Evolutionary conservation across 2,113 vertebrate species (phyloP), one percentile per base, ranked within the genome.

Genomic region (Boleophthalmus pectinirostris): DNA sequence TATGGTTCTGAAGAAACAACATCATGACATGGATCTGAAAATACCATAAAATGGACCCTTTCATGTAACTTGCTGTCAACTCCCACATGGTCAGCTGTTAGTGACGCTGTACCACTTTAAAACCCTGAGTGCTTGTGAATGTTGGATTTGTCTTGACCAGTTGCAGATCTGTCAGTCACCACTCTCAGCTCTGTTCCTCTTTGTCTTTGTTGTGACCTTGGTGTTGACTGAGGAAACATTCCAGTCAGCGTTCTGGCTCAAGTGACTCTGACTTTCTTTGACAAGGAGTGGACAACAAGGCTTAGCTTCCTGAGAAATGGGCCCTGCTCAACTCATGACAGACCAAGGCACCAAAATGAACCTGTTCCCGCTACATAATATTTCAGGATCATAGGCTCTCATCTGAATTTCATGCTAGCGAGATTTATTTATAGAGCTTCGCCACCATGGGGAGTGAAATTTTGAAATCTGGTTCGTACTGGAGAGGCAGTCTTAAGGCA

Each of bases 131-230:
- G 25, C 15, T 18, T 15, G 56, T 61, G 24, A 61, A 14, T 18
- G 12, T 33, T n/a, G 29, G 18, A 33, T 38, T 18, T 43, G 61
- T 64, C 33, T 16, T 9, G 33, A 20, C 15, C 61, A n/a, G 61
- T 11, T 38, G 33, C 61, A 33, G 3, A 33, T n/a, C 16, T 38
- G 61, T 64, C 61, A 20, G 29, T 64, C 61, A 64, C 11, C 0
- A 18, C 33, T 12, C 18, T 64, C 4, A 12, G 33, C 61, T 9
- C 10, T 33, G 35, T 20, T 29, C 29, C 29, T 35, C 29, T 64
- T 38, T 33, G 33, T 64, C 18, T 64, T 64, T 64, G 29, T n/a
- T 38, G 8, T 64, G 61, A 64, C 61, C 61, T 64, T 64, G 61
- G 61, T n/a, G 16, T 35, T 35, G 29, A 64, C 29, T 1, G 33